A percentile compares a stretch with the other conserved stretches of the same genome.
phyloP scores from a whole-genome alignment of 2,113 vertebrate genomes.

The Nerophis lumbriciformis region DNA sequence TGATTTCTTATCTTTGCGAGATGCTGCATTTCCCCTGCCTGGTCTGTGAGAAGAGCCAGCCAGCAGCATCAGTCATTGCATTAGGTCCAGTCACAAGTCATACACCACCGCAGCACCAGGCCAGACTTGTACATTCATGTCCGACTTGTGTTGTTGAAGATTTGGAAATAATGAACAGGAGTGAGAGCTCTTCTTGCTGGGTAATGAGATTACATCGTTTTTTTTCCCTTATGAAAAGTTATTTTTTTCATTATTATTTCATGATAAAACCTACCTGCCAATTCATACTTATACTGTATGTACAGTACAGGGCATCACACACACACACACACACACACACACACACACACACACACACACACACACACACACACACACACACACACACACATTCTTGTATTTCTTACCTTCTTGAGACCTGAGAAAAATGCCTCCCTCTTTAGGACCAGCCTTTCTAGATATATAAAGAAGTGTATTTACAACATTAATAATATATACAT shows the following conservation, averaged over 20 bases:
- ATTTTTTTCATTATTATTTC: conserved; percentile 15
- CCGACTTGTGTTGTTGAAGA: conserved; percentile 74
- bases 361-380: no score
- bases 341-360: conserved; percentile 11
- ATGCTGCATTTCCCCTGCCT: conserved; percentile 68
- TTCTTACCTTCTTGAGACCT: no score
- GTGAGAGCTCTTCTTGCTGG: conserved; percentile 69
- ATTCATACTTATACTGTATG: conserved; percentile 43
- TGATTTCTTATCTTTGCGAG: conserved; percentile 77
- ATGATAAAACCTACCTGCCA: conserved; percentile 45
- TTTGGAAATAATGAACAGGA: conserved; percentile 76
- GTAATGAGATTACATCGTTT: conserved; percentile 60
- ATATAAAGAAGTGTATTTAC: no score
- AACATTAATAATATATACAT: no score
- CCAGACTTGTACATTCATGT: conserved; percentile 70
- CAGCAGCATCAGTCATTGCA: conserved; percentile 78
- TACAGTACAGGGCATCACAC: conserved; percentile 20
- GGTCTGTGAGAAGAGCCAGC: conserved; percentile 62
- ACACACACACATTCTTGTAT: not conserved
- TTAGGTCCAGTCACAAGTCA: conserved; percentile 72
- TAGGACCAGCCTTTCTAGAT: no score
- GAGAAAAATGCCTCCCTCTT: no score
- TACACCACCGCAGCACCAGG: conserved; percentile 65
- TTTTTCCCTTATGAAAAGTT: conserved; percentile 12
- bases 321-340: conserved; percentile 8